These are phyloP conservation scores for Sarcophaga peregrina DNA, from an alignment of 1,140 invertebrate genomes.

Conservation along the genomic window DNA sequence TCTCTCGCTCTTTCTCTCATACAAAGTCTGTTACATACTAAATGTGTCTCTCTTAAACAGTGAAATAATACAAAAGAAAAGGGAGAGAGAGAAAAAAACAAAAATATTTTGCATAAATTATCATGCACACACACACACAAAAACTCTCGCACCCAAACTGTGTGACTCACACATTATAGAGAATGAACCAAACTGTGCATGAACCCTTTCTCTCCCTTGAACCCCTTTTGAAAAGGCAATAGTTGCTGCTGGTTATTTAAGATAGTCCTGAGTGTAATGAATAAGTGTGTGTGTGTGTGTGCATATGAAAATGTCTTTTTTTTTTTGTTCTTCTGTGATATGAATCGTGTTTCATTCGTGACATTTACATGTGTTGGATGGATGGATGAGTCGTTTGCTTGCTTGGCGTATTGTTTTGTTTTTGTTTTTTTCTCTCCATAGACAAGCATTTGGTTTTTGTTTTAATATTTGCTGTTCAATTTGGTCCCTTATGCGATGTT, in stretches of 20 bases:
- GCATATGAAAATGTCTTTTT: not conserved
- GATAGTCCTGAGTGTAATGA: too few relatives aligned
- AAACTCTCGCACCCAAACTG: not conserved
- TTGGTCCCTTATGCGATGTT: constrained; percentile 17
- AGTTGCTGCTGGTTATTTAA: too few relatives aligned
- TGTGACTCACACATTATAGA: not conserved
- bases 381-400: not conserved
- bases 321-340: not conserved
- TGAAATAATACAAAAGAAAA: not conserved
- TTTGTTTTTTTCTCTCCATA: not conserved
- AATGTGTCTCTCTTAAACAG: not conserved
- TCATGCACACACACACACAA: not conserved
- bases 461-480: not conserved
- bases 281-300: not conserved
- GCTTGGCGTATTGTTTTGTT: not conserved
- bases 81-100: not conserved
- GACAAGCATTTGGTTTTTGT: not conserved
- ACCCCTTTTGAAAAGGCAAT: too few relatives aligned
- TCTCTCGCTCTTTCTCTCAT: not conserved
- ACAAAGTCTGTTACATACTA: too few relatives aligned
- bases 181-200: not conserved
- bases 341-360: constrained; percentile 23
- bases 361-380: constrained; percentile 24
- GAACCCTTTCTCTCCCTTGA: not conserved
- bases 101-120: constrained; percentile 16